Evolutionary conservation across 2,888 invertebrate genomes (phyloP).

Genomic region (Apamea epomidion): DNA sequence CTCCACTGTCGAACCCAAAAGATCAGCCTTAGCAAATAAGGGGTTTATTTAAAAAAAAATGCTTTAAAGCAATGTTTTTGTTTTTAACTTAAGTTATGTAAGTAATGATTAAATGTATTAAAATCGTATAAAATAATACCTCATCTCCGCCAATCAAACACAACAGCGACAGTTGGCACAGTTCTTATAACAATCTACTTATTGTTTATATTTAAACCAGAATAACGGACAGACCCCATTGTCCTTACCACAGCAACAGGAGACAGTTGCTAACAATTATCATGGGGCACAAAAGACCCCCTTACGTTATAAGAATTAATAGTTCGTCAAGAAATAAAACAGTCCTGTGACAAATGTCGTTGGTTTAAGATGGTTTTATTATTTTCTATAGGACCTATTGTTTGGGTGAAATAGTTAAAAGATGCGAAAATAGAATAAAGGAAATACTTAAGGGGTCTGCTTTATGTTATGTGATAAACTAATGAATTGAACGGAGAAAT

Average conservation of each 20-base stretch:
- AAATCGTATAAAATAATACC: background rate
- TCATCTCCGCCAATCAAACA: conserved; percentile 12
- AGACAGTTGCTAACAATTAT: conserved; percentile 74
- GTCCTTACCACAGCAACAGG: conserved; percentile 22
- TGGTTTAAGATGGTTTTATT: conserved; percentile 6
- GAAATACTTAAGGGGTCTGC: too few species aligned
- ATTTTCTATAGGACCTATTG: background rate
- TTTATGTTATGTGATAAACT: too few species aligned
- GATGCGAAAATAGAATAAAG: conserved; percentile 9
- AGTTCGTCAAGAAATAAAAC: conserved; percentile 43
- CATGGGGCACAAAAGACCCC: conserved; percentile 54
- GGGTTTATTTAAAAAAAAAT: too few species aligned
- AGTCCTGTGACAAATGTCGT: conserved; percentile 46
- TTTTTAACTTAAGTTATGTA: too few species aligned
- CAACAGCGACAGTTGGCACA: conserved; percentile 39
- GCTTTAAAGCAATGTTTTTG: too few species aligned
- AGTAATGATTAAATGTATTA: background rate
- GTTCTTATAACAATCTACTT: background rate
- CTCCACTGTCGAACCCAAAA: background rate
- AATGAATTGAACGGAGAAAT: too few species aligned
- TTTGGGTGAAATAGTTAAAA: conserved; percentile 16
- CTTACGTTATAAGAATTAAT: conserved; percentile 62
- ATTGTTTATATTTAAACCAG: conserved; percentile 52
- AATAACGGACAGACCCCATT: conserved; percentile 45
- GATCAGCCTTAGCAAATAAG: background rate